Base-by-base conservation (phyloP, 2,797 vertebrate species). In the Ciconia nigra region DNA sequence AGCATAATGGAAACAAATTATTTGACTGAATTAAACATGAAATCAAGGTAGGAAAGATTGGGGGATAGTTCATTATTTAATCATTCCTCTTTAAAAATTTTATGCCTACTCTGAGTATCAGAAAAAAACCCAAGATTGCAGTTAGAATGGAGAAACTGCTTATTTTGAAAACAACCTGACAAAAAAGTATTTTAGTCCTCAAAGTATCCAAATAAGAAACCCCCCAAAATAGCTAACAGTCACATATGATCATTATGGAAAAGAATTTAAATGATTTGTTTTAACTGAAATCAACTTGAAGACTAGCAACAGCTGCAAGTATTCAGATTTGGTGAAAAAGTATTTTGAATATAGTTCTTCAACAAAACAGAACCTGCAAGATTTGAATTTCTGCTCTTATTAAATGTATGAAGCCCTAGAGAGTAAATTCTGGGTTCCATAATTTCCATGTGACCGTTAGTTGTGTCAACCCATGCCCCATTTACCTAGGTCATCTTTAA, bases 401-500 rank as follows among this genome's bases (percentile, higher is more conserved):
- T 71, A 51, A 92, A 70, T 41, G 62, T 47, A 70, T 33, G 77
- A 86, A 88, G 87, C 76, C 82, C 92, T 96, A 84, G 44, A 77
- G 74, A 90, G 76, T 98, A 98, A 98, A 98, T 98, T 98, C 97
- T 97, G 97, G 91, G 97, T 98, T 98, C 98, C 98, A 98, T 98
- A 98, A 98, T 96, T 97, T 97, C 97, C 98, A 97, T 97, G 98
- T 98, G 98, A 98, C 98, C 95, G 91, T 98, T 98, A 98, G 98
- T 97, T 97, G 96, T 96, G 97, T 96, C 97, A 97, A 97, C 98
- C 98, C 98, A 97, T 73, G 98, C 96, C 98, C 98, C 98, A 98
- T 98, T 99, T 99, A 99, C 99, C 99, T 99, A 99, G 99, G 98
- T 99, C 99, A 98, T 99, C 99, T 99, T 99, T 99, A 98, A 99